Conservation (phyloP, 2,888 invertebrate genomes). For the Agonum fuliginosum region DNA sequence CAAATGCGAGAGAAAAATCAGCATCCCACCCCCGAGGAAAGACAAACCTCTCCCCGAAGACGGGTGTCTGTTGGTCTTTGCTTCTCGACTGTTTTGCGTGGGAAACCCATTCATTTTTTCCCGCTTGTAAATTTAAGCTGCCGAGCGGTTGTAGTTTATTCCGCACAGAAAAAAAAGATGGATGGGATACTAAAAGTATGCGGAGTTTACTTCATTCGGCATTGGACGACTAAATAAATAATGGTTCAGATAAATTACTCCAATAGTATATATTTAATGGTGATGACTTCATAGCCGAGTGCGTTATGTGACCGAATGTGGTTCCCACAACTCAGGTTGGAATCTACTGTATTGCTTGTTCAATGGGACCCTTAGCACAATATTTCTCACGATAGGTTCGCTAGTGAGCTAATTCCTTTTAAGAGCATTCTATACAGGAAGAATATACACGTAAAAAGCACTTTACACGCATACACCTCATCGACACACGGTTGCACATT, state of each 20-base stretch:
- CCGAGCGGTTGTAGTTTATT: slow-evolving; percentile 22
- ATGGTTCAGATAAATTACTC: slow-evolving; percentile 6
- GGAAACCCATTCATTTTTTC: slow-evolving; percentile 38
- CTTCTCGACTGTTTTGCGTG: slow-evolving; percentile 16
- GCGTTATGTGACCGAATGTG: too few relatives aligned
- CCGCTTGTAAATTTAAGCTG: slow-evolving; percentile 37
- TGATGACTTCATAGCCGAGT: too few relatives aligned
- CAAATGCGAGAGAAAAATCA: slow-evolving; percentile 44
- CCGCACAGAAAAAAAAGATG: slow-evolving; percentile 8
- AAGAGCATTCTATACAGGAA: too few relatives aligned
- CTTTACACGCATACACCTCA: too few relatives aligned
- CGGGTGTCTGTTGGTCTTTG: slow-evolving; percentile 23
- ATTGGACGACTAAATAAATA: neutral
- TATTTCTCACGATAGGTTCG: too few relatives aligned
- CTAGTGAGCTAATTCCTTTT: too few relatives aligned
- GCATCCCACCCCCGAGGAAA: slow-evolving; percentile 15
- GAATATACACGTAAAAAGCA: too few relatives aligned
- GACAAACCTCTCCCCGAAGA: slow-evolving; percentile 17
- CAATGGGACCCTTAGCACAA: too few relatives aligned
- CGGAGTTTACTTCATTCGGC: slow-evolving; percentile 6
- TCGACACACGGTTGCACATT: too few relatives aligned
- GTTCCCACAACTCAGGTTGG: too few relatives aligned
- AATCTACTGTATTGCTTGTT: too few relatives aligned
- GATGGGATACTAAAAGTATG: slow-evolving; percentile 19
- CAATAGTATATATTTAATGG: neutral